Evolutionary conservation across 1,140 invertebrate species (phyloP), one percentile per base, ranked within the genome.

Genomic region (Caenorhabditis brenneri): DNA sequence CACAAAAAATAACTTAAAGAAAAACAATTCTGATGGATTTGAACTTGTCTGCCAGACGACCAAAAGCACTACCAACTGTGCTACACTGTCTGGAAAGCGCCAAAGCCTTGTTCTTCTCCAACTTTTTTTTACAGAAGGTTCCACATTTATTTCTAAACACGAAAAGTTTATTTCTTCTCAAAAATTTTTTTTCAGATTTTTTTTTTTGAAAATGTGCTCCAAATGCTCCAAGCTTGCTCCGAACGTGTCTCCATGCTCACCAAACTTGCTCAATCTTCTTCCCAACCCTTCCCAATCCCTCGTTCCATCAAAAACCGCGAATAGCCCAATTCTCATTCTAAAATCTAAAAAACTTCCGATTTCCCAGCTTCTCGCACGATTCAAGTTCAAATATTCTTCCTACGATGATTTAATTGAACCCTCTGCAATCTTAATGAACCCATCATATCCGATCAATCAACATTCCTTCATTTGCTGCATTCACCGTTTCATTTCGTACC

Each of bases 401-500:
- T 42, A 5, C n/a, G 36, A 74, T 74, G 65, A 74, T 74, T 36
- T 42, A 24, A 10, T 24, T 74, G 65, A 9, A 74, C 65, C 36
- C 65, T 51, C 42, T 46, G 7, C 49, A 74, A 74, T 74, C 65
- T 39, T 31, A 74, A 33, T 74, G 36, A 74, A 74, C 65, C 29
- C 36, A 31, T 55, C 65, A 22, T 46, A 24, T 42, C 22, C 22
- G 15, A 74, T 42, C 36, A 74, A 74, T 42, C 36, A 74, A 58
- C 24, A 3, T 36, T 36, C 42, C 33, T 15, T 24, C 10, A 65
- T 36, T 36, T 22, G 0, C 33, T 33, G 5, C 1, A 19, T 9
- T 22, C 27, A 46, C 42, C 65, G 65, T 74, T 42, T 12, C 65
- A 74, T 74, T 74, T 74, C 65, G 65, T 74, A 74, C 65, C 15